These are phyloP conservation scores for Telmatochromis sp. DNA, from an alignment of 2,113 vertebrate genomes.

Conservation along the genomic window DNA sequence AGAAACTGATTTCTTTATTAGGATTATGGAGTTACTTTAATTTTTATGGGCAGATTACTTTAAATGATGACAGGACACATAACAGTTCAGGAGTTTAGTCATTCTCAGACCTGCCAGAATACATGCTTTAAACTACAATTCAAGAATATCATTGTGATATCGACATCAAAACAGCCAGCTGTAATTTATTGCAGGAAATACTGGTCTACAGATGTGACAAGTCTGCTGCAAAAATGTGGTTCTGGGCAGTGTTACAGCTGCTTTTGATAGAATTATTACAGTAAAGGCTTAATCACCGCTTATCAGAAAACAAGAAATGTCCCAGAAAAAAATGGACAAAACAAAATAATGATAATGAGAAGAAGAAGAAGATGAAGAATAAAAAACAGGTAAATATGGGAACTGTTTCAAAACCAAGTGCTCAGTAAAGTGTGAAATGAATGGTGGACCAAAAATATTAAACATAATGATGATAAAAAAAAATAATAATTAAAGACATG, in stretches of 20 bases:
- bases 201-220: neutral
- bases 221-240: neutral
- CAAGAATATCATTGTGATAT: neutral
- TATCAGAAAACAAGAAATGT: neutral
- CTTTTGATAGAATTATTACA: neutral
- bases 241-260: neutral
- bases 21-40: neutral
- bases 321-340: neutral
- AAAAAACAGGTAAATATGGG: neutral
- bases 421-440: neutral
- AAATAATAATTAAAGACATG: accelerated
- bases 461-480: neutral
- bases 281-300: accelerated
- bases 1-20: neutral
- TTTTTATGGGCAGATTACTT: neutral
- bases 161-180: neutral
- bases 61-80: neutral
- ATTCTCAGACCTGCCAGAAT: neutral
- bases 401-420: neutral
- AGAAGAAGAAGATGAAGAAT: accelerated
- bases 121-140: neutral
- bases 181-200: neutral
- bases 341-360: neutral
- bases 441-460: neutral
- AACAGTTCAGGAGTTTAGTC: neutral